Evolutionary conservation across 2,113 vertebrate species (phyloP).

Genomic region (Paracanthobrama guichenoti): DNA sequence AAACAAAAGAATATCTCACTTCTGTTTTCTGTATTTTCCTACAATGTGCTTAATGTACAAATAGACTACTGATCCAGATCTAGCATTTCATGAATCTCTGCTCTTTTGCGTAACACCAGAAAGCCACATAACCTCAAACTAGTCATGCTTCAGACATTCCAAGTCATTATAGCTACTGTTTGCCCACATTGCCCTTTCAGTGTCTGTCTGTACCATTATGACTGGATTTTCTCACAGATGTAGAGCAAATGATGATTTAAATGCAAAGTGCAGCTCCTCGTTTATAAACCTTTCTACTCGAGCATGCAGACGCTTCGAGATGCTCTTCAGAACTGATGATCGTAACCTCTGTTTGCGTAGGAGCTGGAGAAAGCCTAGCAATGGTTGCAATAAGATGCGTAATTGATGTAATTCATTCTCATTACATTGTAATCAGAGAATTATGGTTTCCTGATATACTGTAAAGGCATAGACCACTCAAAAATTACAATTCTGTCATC

Average conservation of each 20-base stretch:
- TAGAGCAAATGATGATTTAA: slow-evolving; percentile 15
- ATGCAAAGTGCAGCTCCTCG: background rate
- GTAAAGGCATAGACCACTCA: too few species aligned
- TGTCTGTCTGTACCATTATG: background rate
- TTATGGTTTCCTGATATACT: too few species aligned
- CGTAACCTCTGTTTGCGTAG: background rate
- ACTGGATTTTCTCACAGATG: background rate
- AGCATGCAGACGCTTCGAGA: background rate
- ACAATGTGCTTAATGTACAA: background rate
- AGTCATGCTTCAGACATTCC: background rate
- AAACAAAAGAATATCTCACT: background rate
- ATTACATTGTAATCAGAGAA: background rate
- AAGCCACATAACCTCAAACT: slow-evolving; percentile 19
- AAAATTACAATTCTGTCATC: background rate
- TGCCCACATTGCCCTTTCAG: slow-evolving; percentile 1
- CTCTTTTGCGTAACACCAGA: background rate
- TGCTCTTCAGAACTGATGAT: background rate
- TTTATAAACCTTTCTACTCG: background rate
- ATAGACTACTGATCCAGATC: background rate
- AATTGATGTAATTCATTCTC: background rate
- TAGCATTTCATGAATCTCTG: slow-evolving; percentile 6
- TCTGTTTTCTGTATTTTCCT: background rate
- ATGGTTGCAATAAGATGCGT: background rate
- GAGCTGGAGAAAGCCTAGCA: background rate
- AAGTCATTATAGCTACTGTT: background rate